A percentile compares a stretch with the other conserved stretches of the same genome.
These are phyloP conservation scores for Syrphus vitripennis DNA, from an alignment of 2,888 invertebrate species.

Conservation along the genomic window DNA sequence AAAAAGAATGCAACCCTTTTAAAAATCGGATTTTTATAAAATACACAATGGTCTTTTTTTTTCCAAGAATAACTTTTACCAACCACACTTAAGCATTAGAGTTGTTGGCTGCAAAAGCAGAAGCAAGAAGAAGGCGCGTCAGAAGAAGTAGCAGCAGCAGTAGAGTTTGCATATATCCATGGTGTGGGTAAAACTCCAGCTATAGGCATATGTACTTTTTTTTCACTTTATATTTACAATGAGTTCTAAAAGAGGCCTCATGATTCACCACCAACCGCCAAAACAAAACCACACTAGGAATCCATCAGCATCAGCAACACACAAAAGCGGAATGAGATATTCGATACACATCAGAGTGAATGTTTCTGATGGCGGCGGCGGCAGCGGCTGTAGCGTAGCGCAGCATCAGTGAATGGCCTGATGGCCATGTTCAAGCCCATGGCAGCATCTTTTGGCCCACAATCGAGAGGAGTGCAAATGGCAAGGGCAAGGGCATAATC, in stretches of 20 bases:
- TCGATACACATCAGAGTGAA: conserved; percentile 33
- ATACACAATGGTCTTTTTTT: conserved; percentile 33
- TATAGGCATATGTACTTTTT: conserved; percentile 4
- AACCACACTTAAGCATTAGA: conserved; percentile 43
- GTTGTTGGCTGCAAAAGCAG: neutral
- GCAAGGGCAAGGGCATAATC: conserved; percentile 63
- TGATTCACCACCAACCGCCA: conserved; percentile 41
- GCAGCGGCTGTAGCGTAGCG: neutral
- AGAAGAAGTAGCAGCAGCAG: neutral
- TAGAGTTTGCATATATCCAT: neutral
- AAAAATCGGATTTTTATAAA: conserved; percentile 39
- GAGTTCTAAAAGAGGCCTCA: conserved; percentile 8
- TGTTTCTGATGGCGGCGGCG: neutral
- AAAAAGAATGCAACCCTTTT: conserved; percentile 10
- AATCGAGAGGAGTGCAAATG: conserved; percentile 6
- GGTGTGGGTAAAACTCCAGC: conserved; percentile 1
- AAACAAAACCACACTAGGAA: conserved; percentile 55
- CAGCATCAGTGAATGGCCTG: neutral
- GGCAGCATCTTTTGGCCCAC: conserved; percentile 5
- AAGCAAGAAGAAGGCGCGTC: neutral
- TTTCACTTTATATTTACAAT: neutral
- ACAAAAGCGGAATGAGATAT: conserved; percentile 49
- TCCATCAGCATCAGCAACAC: conserved; percentile 32
- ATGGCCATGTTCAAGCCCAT: conserved; percentile 13
- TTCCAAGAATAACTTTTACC: conserved; percentile 62